Evolutionary conservation across 2,113 vertebrate species (phyloP).

Genomic region (Microcebus jonahi): DNA sequence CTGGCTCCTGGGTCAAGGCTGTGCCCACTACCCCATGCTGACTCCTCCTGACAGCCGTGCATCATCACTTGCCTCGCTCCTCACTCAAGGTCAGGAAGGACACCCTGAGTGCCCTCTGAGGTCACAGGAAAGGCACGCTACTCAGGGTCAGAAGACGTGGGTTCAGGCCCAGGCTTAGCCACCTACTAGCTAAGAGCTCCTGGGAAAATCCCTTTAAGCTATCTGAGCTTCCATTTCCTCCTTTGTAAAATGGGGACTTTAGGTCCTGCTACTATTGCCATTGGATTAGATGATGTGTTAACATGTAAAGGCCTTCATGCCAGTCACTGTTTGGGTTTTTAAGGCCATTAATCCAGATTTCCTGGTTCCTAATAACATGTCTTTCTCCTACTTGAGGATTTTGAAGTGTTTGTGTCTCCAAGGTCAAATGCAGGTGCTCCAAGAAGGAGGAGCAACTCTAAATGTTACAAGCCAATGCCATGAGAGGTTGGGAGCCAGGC

Average conservation of each 20-base stretch:
- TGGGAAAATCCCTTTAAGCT: neutral
- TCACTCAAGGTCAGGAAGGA: neutral
- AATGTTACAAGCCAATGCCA: neutral
- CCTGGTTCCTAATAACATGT: neutral
- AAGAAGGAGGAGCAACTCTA: neutral
- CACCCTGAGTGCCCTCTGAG: neutral
- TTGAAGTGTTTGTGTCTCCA: neutral
- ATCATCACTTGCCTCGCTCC: neutral
- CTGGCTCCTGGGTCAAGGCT: neutral
- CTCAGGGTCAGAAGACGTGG: neutral
- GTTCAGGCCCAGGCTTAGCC: neutral
- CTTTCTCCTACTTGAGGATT: neutral
- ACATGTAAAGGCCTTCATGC: neutral
- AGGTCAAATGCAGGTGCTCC: neutral
- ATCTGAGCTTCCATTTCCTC: neutral
- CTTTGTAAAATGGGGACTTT: neutral
- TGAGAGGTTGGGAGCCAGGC: neutral
- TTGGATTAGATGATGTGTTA: slow-evolving; percentile 26
- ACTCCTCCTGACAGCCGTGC: neutral
- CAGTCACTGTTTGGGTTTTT: neutral
- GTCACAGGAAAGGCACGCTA: no score
- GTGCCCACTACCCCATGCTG: neutral
- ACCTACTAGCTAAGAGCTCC: no score
- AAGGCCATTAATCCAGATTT: neutral
- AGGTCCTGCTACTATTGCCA: neutral